Evolutionary conservation across 1,140 invertebrate species (phyloP).

Genomic region (Drosophila pallidifrons): DNA sequence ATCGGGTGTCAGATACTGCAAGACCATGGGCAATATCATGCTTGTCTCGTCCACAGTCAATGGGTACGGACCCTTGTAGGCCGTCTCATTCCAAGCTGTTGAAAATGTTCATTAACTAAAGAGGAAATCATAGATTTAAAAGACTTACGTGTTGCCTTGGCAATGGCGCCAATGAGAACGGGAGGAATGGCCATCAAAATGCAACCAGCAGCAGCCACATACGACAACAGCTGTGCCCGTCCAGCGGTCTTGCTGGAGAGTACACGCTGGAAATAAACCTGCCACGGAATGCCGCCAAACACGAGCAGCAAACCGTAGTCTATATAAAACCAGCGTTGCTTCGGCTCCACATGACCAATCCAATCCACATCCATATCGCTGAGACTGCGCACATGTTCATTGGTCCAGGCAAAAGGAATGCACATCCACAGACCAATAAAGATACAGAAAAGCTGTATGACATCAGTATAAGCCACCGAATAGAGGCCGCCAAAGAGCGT

Average conservation of each 20-base stretch:
- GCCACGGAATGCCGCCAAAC: slow-evolving; percentile 99
- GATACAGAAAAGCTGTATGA: slow-evolving; percentile 99
- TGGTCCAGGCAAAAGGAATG: slow-evolving; percentile 97
- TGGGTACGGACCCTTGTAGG: slow-evolving; percentile 90
- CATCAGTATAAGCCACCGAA: slow-evolving; percentile 99
- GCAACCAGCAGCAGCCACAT: slow-evolving; percentile 97
- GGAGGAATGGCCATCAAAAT: slow-evolving; percentile 98
- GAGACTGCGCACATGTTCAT: slow-evolving; percentile 92
- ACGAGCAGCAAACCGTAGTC: slow-evolving; percentile 96
- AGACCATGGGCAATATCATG: slow-evolving; percentile 98
- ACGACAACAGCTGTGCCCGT: slow-evolving; percentile 97
- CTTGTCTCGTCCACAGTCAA: slow-evolving; percentile 92
- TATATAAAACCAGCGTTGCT: slow-evolving; percentile 93
- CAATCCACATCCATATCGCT: slow-evolving; percentile 94
- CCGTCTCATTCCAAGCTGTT: slow-evolving; percentile 97
- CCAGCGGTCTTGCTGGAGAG: slow-evolving; percentile 97
- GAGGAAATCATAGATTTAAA: background rate
- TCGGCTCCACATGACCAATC: slow-evolving; percentile 92
- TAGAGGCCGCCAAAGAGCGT: slow-evolving; percentile 99
- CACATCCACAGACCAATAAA: slow-evolving; percentile 99
- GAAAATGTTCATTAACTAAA: background rate
- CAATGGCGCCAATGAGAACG: slow-evolving; percentile 97
- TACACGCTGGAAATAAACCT: slow-evolving; percentile 99
- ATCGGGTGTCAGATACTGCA: slow-evolving; percentile 97
- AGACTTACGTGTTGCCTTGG: slow-evolving; percentile 94